Percentiles rank a stretch among this genome's conserved stretches.
phyloP scores from a whole-genome alignment of 2,113 vertebrate species.

The Axis porcinus region DNA sequence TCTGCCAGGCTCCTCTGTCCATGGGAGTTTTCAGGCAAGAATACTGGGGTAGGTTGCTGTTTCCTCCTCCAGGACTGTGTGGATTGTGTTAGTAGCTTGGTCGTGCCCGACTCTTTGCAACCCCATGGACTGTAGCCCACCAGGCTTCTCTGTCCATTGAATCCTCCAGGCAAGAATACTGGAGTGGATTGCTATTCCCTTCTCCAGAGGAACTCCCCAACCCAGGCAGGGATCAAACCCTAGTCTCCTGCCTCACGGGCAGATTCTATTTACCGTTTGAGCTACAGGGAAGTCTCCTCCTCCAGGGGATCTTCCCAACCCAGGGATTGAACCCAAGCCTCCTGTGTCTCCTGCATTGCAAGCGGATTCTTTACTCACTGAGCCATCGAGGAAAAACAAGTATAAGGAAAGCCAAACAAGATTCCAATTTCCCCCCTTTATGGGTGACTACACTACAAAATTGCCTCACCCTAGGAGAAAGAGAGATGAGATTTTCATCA shows the following conservation, averaged over 20 bases:
- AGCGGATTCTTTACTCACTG: neutral
- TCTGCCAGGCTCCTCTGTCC: neutral
- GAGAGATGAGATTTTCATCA: neutral
- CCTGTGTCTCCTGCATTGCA: neutral
- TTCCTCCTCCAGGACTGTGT: neutral
- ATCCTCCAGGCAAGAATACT: neutral
- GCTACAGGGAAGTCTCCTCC: neutral
- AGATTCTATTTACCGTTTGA: neutral
- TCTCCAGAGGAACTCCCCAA: neutral
- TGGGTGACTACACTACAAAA: neutral
- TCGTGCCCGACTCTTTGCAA: fast-evolving
- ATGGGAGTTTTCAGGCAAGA: neutral
- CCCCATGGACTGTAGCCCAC: neutral
- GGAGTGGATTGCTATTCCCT: neutral
- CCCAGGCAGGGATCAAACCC: neutral
- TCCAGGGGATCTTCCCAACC: neutral
- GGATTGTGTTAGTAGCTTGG: neutral
- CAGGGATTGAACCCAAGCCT: neutral
- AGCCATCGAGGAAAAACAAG: neutral
- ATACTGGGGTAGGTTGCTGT: neutral
- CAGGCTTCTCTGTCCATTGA: neutral
- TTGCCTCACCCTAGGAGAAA: neutral
- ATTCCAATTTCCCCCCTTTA: neutral
- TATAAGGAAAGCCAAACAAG: neutral
- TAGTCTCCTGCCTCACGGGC: neutral